Percentiles rank a stretch among this genome's conserved stretches.
Evolutionary conservation across 1,140 invertebrate species (phyloP).

Genomic region (Ostrea denselamellosa): DNA sequence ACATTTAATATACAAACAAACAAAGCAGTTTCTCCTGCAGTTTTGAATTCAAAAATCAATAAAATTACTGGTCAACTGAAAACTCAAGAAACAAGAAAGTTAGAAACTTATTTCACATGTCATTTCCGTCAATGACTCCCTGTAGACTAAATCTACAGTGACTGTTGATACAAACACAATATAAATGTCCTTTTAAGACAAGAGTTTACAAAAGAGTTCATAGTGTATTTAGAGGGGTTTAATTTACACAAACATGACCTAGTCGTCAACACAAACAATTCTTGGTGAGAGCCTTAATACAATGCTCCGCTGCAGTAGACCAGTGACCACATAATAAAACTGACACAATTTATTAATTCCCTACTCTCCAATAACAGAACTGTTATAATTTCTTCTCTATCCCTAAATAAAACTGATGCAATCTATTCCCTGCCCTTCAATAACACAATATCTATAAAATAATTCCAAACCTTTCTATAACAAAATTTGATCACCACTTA

Average conservation of each 20-base stretch:
- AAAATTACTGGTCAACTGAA: neutral
- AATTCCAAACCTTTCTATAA: too few species aligned
- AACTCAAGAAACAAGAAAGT: neutral
- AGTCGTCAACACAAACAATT: slow-evolving; percentile 13
- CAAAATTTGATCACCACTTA: too few species aligned
- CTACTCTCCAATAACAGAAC: too few species aligned
- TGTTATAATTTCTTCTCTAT: too few species aligned
- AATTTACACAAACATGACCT: neutral
- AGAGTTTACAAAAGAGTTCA: neutral
- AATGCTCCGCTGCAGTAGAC: neutral
- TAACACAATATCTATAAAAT: too few species aligned
- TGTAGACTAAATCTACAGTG: neutral
- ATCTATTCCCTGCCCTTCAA: too few species aligned
- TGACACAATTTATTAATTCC: too few species aligned
- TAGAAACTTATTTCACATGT: neutral
- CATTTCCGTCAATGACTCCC: neutral
- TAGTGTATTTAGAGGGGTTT: neutral
- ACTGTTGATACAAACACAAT: neutral
- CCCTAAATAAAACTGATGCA: too few species aligned
- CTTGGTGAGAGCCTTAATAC: neutral
- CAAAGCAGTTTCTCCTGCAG: neutral
- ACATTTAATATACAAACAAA: neutral
- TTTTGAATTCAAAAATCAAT: neutral
- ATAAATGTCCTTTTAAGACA: neutral
- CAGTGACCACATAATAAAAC: neutral